Percentiles rank a stretch among this genome's conserved stretches.
phyloP scores from a whole-genome alignment of 2,797 vertebrate species.

The Vireo griseus region DNA sequence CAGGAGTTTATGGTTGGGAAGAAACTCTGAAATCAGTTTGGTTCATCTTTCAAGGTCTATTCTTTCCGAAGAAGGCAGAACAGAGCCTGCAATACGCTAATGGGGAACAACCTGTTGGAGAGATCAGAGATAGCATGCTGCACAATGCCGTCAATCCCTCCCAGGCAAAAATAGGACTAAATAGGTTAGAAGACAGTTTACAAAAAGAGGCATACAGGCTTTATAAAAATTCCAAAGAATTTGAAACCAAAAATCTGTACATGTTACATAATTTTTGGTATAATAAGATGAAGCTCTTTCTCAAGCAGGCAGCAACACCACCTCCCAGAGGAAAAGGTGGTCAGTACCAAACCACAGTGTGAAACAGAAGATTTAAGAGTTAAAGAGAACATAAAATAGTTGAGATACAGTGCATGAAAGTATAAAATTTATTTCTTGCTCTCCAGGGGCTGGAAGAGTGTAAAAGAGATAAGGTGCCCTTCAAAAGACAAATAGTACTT shows the following conservation, averaged over 20 bases:
- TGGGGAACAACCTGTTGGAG: neutral
- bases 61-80: neutral
- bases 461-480: no score
- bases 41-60: neutral
- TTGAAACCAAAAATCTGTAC: neutral
- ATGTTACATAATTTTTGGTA: neutral
- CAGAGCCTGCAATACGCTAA: neutral
- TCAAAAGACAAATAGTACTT: no score
- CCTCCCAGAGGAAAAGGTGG: neutral
- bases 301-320: neutral
- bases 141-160: neutral
- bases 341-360: neutral
- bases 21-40: neutral
- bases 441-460: no score
- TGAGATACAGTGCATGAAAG: no score
- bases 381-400: no score
- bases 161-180: slow-evolving; percentile 14
- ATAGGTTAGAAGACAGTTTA: neutral
- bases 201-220: neutral
- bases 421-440: no score
- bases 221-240: neutral
- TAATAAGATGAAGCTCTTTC: neutral
- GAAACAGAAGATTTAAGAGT: no score
- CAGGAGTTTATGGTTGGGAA: neutral
- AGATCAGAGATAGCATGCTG: neutral